Evolutionary conservation across 2,797 vertebrate species (phyloP), one percentile per base, ranked within the genome.

Genomic region (Pipistrellus pygmaeus): DNA sequence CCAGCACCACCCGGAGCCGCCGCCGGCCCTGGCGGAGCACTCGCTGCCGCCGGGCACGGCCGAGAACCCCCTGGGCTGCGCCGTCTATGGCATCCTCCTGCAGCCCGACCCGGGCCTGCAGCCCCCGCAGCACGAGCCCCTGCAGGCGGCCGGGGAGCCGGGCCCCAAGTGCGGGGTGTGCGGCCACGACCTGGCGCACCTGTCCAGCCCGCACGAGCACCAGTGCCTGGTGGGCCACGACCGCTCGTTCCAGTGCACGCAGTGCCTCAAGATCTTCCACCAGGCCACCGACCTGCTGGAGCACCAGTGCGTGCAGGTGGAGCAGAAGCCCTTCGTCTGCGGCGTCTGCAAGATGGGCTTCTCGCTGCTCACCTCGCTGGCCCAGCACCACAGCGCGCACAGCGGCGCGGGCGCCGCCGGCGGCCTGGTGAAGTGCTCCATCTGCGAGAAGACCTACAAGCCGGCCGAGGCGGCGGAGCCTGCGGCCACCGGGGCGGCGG

Each of bases 341-440:
- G 99, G 99, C 0, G 99, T 99, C 71, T 99, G 99, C 96, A 99
- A 99, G 98, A 99, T 99, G 99, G 99, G 99, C 76, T 99, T 99
- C 98, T 99, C 99, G 0, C 98, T 99, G 46, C 99, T 99, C 44
- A 99, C 99, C 21, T 99, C 99, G 0, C 98, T 99, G 96, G 99
- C 99, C 0, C 99, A 99, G 96, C 99, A 99, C 96, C 99, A 99
- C 98, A 99, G 98, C 0, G 99, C 99, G 2, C 99, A 99, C 95
- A 99, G 98, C 0, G 99, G 99, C 97, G 98, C 99, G 0, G 99
- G 99, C 96, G 98, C 99, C 0, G 10, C 1, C 3, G 99, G 99
- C 96, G 99, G 99, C 1, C 98, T 99, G 6, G 99, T 99, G 98
- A 99, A 99, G 92, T 99, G 99, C 95, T 99, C 99, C 1, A 99